phyloP scores from a whole-genome alignment of 1,140 invertebrate genomes.

The Calosoma granatense region DNA sequence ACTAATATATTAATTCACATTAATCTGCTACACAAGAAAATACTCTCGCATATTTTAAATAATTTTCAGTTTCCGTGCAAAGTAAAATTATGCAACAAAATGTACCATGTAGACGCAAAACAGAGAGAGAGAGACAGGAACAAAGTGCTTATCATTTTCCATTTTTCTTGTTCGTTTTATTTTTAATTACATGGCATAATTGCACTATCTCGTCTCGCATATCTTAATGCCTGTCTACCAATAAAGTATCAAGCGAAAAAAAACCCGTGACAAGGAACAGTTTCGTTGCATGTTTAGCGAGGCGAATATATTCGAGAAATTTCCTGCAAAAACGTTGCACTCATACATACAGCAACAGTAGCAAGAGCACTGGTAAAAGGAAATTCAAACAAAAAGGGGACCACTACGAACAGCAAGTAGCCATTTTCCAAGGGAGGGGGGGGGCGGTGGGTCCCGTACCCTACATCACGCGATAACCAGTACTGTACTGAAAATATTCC shows the following conservation, averaged over 20 bases:
- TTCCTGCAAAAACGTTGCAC: constrained; percentile 4
- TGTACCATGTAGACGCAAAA: background rate
- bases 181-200: background rate
- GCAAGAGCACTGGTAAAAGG: no score
- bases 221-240: background rate
- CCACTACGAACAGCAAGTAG: no score
- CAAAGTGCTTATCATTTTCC: no score
- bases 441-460: no score
- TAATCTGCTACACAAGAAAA: background rate
- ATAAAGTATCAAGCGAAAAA: background rate
- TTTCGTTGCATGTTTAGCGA: background rate
- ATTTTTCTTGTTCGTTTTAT: no score
- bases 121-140: no score
- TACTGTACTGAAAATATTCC: no score
- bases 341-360: no score
- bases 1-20: background rate
- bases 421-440: no score
- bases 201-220: background rate
- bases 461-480: no score
- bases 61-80: background rate
- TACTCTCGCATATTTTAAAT: background rate
- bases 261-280: background rate
- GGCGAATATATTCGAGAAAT: no score
- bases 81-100: background rate
- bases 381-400: no score